A percentile compares a stretch with the other conserved stretches of the same genome.
phyloP scores from a whole-genome alignment of 2,888 invertebrate species.

The Unio delphinus region DNA sequence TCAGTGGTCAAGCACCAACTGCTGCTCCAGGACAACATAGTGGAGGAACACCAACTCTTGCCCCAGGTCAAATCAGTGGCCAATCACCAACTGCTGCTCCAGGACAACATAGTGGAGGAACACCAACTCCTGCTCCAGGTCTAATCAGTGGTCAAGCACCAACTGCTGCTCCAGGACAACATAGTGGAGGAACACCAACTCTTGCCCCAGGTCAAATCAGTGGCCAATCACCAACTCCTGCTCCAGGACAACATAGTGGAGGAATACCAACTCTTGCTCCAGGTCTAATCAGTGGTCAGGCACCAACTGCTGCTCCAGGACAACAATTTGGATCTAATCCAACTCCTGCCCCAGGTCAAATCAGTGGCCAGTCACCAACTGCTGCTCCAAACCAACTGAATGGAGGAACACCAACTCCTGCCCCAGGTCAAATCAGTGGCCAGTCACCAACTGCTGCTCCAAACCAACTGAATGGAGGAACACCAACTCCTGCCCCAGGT shows the following conservation, averaged over 20 bases:
- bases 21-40: neutral
- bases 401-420: slow-evolving; percentile 3
- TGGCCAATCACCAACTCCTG: slow-evolving; percentile 25
- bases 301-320: slow-evolving; percentile 18
- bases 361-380: slow-evolving; percentile 1
- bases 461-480: no score
- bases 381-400: neutral
- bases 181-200: slow-evolving; percentile 14
- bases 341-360: slow-evolving; percentile 2
- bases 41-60: no score
- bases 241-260: slow-evolving; percentile 7
- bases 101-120: neutral
- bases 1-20: slow-evolving; percentile 2
- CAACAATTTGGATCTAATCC: slow-evolving; percentile 17
- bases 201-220: slow-evolving; percentile 16
- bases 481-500: slow-evolving; percentile 2
- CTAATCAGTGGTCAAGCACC: slow-evolving; percentile 13
- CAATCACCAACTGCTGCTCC: neutral
- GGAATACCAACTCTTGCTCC: slow-evolving; percentile 27
- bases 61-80: no score
- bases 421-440: neutral
- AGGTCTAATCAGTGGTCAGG: slow-evolving; percentile 9
- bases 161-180: slow-evolving; percentile 18
- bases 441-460: no score
- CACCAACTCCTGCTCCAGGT: no score